These are phyloP conservation scores for Enteromius radiatus DNA, from an alignment of 2,797 vertebrate species.

Conservation along the genomic window DNA sequence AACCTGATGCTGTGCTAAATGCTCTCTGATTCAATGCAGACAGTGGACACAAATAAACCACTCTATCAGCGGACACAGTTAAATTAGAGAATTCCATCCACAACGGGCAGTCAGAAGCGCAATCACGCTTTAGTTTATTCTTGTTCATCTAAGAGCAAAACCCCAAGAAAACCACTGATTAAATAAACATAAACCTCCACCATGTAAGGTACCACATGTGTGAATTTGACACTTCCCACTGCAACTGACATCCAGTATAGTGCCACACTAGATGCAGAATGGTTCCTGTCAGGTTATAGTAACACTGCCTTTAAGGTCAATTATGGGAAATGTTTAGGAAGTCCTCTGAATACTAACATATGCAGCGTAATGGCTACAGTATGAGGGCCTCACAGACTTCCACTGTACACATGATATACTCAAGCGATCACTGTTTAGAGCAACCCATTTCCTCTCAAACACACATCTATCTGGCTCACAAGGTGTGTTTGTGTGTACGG, in stretches of 20 bases:
- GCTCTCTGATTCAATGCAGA: conserved; percentile 27
- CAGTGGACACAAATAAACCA: conserved; percentile 29
- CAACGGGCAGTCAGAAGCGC: conserved; percentile 21
- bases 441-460: conserved; percentile 49
- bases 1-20: conserved; percentile 25
- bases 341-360: conserved; percentile 57
- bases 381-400: conserved; percentile 47
- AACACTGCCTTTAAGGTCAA: conserved; percentile 58
- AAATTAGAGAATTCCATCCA: conserved; percentile 9
- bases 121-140: conserved; percentile 47
- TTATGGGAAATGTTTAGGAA: conserved; percentile 62
- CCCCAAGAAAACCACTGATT: conserved; percentile 39
- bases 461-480: conserved; percentile 33
- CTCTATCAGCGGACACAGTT: not conserved
- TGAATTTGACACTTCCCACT: conserved; percentile 30
- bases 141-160: conserved; percentile 42
- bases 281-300: conserved; percentile 57
- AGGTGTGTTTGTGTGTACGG: conserved; percentile 27
- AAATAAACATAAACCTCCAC: conserved; percentile 36
- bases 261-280: conserved; percentile 39
- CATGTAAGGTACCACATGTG: conserved; percentile 45
- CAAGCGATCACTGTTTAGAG: conserved; percentile 55
- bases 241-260: conserved; percentile 33
- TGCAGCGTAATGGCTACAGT: conserved; percentile 56
- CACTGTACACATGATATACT: conserved; percentile 44